Conservation (phyloP, 37 sponge, comb jelly and placozoan species). For the Hexactinellida sp. region DNA sequence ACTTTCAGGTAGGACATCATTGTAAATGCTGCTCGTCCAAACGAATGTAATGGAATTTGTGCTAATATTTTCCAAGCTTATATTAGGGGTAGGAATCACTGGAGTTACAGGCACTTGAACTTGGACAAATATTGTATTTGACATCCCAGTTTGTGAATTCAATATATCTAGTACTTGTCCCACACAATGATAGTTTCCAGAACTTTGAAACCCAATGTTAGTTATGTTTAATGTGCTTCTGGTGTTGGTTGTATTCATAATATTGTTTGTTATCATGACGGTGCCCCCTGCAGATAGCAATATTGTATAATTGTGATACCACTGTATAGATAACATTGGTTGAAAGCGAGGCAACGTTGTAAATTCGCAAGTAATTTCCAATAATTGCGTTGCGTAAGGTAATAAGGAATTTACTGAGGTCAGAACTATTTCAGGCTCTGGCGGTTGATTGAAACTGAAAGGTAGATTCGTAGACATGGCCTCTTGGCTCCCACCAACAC, state of each 20-base stretch:
- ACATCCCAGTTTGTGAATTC: not conserved
- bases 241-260: not conserved
- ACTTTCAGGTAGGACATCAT: not conserved
- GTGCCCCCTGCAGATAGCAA: not conserved
- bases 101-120: not conserved
- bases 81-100: not conserved
- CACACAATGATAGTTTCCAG: not conserved
- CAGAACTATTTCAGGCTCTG: not conserved
- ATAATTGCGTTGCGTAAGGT: not conserved
- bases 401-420: not conserved
- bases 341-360: not conserved
- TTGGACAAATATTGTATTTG: not conserved
- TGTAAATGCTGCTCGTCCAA: not conserved
- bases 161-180: not conserved
- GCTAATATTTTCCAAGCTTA: not conserved
- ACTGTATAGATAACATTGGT: not conserved
- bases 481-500: not conserved
- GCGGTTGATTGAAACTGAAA: not conserved
- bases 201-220: not conserved
- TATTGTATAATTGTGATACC: not conserved
- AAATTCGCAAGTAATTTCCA: not conserved
- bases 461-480: not conserved
- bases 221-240: not conserved
- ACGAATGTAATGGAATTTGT: not conserved
- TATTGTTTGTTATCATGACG: not conserved